These are phyloP conservation scores for Camponotus pennsylvanicus DNA, from an alignment of 1,140 invertebrate genomes.

Conservation along the genomic window DNA sequence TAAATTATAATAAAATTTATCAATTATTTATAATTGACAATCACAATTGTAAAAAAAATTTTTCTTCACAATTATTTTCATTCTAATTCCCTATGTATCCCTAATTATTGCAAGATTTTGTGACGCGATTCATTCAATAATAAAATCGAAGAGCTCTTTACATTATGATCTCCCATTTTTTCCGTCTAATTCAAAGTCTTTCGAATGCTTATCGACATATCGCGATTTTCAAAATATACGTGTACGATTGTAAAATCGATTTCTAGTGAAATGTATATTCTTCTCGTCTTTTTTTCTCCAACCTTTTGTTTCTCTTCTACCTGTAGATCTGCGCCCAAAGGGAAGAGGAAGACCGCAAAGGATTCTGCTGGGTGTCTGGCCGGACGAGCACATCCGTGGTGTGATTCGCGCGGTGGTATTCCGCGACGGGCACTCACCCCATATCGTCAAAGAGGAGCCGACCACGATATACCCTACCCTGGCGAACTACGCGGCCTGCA, in stretches of 20 bases:
- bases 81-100: neutral
- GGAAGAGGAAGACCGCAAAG: slow-evolving; percentile 95
- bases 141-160: neutral
- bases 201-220: too few species aligned
- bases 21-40: neutral
- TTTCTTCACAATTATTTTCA: neutral
- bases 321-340: slow-evolving; percentile 94
- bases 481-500: slow-evolving; percentile 88
- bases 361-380: slow-evolving; percentile 96
- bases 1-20: neutral
- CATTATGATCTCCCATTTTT: neutral
- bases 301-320: neutral
- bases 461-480: slow-evolving; percentile 85
- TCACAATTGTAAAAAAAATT: neutral
- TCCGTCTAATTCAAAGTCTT: neutral
- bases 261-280: slow-evolving; percentile 21
- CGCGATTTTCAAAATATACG: neutral
- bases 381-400: slow-evolving; percentile 95
- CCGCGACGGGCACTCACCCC: slow-evolving; percentile 90
- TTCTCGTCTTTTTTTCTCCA: neutral
- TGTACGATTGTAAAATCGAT: neutral
- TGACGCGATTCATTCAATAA: neutral
- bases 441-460: slow-evolving; percentile 92
- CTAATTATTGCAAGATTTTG: neutral
- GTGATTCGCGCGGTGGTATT: slow-evolving; percentile 97